Evolutionary conservation across 1,140 invertebrate genomes (phyloP).

Genomic region (Coptotermes formosanus): DNA sequence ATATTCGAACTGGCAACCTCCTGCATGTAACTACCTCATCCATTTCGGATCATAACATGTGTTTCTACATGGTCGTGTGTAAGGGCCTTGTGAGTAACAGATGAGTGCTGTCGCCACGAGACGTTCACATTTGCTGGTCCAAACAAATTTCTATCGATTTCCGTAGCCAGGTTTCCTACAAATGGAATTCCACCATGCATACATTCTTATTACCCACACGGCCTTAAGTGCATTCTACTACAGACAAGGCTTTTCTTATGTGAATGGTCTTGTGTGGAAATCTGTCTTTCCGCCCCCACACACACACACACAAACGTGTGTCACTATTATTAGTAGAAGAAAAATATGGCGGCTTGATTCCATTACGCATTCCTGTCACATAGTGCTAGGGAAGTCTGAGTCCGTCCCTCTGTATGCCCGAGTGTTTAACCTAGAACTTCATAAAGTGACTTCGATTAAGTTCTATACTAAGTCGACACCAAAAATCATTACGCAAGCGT

Average conservation of each 20-base stretch:
- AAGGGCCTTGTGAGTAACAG: background rate
- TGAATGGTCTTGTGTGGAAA: background rate
- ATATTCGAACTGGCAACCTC: no score
- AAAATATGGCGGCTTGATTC: background rate
- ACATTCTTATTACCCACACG: background rate
- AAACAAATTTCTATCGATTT: conserved; percentile 8
- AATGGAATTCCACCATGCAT: background rate
- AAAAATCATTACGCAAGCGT: no score
- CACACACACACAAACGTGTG: background rate
- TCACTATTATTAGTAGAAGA: background rate
- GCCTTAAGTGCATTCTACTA: background rate
- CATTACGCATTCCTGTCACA: no score
- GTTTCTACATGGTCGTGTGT: background rate
- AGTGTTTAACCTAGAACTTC: no score
- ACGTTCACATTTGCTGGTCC: conserved; percentile 2
- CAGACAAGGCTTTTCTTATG: background rate
- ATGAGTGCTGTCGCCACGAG: conserved; percentile 1
- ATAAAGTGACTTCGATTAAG: no score
- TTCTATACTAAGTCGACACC: no score
- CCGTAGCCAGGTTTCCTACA: background rate
- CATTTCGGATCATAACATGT: no score
- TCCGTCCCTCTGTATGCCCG: no score
- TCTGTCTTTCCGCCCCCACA: background rate
- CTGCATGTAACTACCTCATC: no score
- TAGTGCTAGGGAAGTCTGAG: no score